These are phyloP conservation scores for Drosophila micromelanica DNA, from an alignment of 1,140 invertebrate genomes.

Conservation along the genomic window DNA sequence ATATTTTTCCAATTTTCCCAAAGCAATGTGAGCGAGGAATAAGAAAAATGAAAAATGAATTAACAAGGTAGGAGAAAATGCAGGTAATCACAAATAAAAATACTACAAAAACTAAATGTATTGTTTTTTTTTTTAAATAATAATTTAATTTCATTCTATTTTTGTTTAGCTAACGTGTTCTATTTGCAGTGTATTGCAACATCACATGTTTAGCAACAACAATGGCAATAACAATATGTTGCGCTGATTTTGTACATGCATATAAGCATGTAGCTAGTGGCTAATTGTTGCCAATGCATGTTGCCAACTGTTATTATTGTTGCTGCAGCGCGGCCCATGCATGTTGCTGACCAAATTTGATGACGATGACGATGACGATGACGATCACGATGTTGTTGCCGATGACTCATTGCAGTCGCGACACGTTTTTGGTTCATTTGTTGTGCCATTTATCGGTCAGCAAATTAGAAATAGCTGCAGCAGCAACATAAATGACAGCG, in stretches of 20 bases:
- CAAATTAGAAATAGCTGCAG: conserved; percentile 66
- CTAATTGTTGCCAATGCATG: conserved; percentile 12
- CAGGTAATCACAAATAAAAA: conserved; percentile 8
- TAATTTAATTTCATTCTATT: not conserved
- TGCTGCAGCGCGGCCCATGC: not conserved
- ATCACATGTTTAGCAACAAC: conserved; percentile 31
- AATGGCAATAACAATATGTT: conserved; percentile 25
- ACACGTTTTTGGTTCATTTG: conserved; percentile 25
- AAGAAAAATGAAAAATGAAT: conserved; percentile 1
- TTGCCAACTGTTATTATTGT: conserved; percentile 12
- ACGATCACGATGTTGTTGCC: conserved; percentile 1
- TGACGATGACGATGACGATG: conserved; percentile 20
- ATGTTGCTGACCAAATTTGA: conserved; percentile 28
- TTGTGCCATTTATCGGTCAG: conserved; percentile 50
- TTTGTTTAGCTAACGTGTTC: too few species aligned
- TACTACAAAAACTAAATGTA: too few species aligned
- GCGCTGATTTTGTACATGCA: conserved; percentile 19
- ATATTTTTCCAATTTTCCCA: conserved; percentile 61
- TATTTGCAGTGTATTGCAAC: not conserved
- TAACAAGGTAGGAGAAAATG: conserved; percentile 1
- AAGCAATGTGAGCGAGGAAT: conserved; percentile 33
- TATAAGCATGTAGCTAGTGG: conserved; percentile 20
- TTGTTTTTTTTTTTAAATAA: too few species aligned
- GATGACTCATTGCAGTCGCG: conserved; percentile 58
- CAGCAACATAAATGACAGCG: conserved; percentile 46